Conservation (phyloP, 2,888 invertebrate species). For the Tipula vernalis region DNA sequence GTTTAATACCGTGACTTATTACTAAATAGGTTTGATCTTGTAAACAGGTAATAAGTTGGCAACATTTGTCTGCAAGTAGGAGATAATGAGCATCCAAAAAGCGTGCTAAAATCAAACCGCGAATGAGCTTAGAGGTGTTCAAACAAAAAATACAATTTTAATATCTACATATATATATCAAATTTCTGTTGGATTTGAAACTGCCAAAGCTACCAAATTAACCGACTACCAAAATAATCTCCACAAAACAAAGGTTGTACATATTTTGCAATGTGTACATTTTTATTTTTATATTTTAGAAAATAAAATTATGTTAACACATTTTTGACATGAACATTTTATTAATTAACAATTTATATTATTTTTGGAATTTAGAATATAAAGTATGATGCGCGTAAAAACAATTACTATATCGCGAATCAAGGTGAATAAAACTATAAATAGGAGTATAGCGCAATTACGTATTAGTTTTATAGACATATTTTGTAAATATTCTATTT, state of each 20-base stretch:
- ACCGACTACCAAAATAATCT: too few species aligned
- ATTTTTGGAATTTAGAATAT: background rate
- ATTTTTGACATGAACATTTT: background rate
- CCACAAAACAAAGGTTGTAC: background rate
- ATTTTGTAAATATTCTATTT: background rate
- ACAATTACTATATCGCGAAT: background rate
- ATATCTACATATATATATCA: too few species aligned
- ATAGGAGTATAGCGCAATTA: background rate
- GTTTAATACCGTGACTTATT: too few species aligned
- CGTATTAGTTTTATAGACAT: background rate
- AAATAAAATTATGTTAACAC: background rate
- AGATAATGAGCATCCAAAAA: too few species aligned
- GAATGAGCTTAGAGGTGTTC: too few species aligned
- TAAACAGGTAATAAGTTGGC: too few species aligned
- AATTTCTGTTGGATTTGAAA: too few species aligned
- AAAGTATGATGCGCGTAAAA: background rate
- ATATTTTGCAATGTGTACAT: background rate
- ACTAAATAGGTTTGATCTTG: too few species aligned
- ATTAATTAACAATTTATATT: background rate
- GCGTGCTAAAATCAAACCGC: too few species aligned
- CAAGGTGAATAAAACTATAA: background rate
- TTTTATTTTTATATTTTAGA: background rate
- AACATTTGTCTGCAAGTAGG: too few species aligned
- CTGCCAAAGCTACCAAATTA: too few species aligned
- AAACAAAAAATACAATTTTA: too few species aligned